phyloP scores from a whole-genome alignment of 1,140 invertebrate genomes.

The Phortica variegata region DNA sequence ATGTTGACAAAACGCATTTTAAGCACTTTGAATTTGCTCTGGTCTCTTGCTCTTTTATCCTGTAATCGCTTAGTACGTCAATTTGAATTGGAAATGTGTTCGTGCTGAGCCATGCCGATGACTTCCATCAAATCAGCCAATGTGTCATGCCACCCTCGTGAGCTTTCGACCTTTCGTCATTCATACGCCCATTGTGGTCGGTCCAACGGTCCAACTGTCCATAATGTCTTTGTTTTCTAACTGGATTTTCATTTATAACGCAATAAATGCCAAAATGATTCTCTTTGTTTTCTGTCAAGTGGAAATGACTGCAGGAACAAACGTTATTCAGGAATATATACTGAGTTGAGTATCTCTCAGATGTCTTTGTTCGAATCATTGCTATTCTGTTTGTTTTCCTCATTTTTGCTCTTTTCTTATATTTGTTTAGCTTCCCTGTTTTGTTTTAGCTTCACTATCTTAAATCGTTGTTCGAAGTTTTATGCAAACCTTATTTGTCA shows the following conservation, averaged over 20 bases:
- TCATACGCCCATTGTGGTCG: conserved; percentile 12
- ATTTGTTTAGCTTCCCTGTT: no score
- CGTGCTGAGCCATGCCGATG: no score
- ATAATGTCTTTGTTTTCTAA: not conserved
- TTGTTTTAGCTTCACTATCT: no score
- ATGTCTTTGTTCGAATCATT: not conserved
- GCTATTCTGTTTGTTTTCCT: no score
- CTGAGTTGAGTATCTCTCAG: no score
- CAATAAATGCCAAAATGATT: not conserved
- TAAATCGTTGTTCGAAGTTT: no score
- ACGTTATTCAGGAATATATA: no score
- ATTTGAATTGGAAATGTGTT: conserved; percentile 37
- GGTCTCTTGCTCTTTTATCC: conserved; percentile 25
- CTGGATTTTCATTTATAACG: conserved; percentile 1
- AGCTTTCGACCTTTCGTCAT: no score
- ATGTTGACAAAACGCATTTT: conserved; percentile 54
- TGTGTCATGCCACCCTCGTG: conserved; percentile 19
- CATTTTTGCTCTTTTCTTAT: no score
- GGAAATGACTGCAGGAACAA: no score
- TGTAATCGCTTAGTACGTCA: conserved; percentile 34
- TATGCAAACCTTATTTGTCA: no score
- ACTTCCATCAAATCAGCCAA: conserved; percentile 22
- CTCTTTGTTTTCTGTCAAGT: no score
- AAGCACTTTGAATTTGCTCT: conserved; percentile 40
- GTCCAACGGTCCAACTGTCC: conserved; percentile 9